phyloP scores from a whole-genome alignment of 2,113 vertebrate species.

The Crotalus viridis region DNA sequence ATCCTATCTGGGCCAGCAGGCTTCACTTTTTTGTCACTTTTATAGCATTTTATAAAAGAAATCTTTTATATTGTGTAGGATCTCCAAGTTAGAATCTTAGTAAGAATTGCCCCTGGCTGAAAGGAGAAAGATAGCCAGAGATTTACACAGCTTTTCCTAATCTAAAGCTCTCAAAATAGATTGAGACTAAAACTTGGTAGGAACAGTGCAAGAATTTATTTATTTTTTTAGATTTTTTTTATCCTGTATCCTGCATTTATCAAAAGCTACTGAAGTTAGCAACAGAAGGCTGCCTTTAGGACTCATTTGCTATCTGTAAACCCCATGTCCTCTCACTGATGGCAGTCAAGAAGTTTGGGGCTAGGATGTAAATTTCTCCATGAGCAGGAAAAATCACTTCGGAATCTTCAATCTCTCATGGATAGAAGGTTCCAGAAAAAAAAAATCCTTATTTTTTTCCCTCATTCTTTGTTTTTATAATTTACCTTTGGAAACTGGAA shows the following conservation, averaged over 20 bases:
- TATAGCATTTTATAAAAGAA: not conserved
- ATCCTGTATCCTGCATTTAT: not conserved
- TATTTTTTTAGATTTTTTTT: not conserved
- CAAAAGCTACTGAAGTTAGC: not conserved
- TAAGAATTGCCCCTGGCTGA: not conserved
- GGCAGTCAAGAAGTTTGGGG: not conserved
- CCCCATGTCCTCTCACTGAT: not conserved
- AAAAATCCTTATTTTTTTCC: not conserved
- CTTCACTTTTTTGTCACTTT: not conserved
- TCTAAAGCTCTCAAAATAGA: not conserved
- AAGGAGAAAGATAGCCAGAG: not conserved
- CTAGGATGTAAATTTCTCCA: not conserved
- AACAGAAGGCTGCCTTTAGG: not conserved
- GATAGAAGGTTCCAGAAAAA: not conserved
- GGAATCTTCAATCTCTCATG: not conserved
- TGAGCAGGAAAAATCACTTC: not conserved
- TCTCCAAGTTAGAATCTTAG: not conserved
- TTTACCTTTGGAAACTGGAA: not conserved
- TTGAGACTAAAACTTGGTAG: not conserved
- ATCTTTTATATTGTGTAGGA: not conserved
- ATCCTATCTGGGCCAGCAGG: not conserved
- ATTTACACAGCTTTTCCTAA: not conserved
- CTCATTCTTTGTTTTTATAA: not conserved
- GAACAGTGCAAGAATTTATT: not conserved
- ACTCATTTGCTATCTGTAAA: not conserved